A percentile compares a stretch with the other conserved stretches of the same genome.
These are phyloP conservation scores for Schizaphis graminum DNA, from an alignment of 2,888 invertebrate species.

Conservation along the genomic window DNA sequence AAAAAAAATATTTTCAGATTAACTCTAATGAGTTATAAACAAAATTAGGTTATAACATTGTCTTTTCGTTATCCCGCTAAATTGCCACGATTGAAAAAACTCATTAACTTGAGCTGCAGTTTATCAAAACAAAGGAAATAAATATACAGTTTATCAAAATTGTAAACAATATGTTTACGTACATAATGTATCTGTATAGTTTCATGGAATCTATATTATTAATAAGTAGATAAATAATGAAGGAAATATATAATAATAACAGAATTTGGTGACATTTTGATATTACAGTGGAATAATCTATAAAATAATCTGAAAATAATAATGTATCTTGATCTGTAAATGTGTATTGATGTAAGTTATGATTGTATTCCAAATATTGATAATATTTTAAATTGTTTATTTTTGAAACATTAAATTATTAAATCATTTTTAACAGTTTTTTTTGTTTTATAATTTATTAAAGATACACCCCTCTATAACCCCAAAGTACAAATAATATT, in stretches of 20 bases:
- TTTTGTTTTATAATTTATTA: neutral
- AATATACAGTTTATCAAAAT: neutral
- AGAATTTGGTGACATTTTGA: neutral
- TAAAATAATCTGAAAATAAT: neutral
- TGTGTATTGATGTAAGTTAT: neutral
- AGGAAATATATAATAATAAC: neutral
- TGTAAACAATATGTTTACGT: neutral
- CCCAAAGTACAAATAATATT: neutral
- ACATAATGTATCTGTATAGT: neutral
- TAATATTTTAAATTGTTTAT: neutral
- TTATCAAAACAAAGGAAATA: constrained; percentile 21
- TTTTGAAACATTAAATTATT: neutral
- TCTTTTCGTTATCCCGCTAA: neutral
- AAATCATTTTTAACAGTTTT: neutral
- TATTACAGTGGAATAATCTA: neutral
- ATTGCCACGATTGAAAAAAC: constrained; percentile 32
- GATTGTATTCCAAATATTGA: neutral
- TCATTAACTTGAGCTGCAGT: neutral
- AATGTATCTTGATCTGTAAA: neutral
- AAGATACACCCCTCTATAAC: neutral
- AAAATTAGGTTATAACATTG: constrained; percentile 1
- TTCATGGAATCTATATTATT: neutral
- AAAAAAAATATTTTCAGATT: constrained; percentile 7
- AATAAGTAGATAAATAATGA: neutral
- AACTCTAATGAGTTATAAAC: neutral